A percentile compares a stretch with the other conserved stretches of the same genome.
Evolutionary conservation across 2,888 invertebrate species (phyloP).

Genomic region (Eugnorisma glareosa): DNA sequence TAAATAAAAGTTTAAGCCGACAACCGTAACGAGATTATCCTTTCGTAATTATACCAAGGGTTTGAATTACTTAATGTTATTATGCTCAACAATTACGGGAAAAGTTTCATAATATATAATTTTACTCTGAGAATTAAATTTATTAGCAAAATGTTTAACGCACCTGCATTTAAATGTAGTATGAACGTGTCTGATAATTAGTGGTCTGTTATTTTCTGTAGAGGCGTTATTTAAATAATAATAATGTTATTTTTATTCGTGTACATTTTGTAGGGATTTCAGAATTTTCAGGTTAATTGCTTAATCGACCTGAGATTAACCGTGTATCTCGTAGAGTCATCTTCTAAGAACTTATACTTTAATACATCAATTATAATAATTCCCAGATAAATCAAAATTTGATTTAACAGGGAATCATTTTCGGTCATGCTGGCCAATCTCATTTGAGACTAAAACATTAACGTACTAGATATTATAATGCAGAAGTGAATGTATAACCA

Average conservation of each 20-base stretch:
- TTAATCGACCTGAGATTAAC: not conserved
- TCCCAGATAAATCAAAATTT: too few species aligned
- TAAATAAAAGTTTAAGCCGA: constrained; percentile 59
- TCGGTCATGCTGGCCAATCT: not conserved
- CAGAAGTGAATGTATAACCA: not conserved
- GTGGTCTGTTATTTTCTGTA: constrained; percentile 14
- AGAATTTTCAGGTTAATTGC: not conserved
- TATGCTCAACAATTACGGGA: constrained; percentile 42
- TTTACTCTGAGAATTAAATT: constrained; percentile 48
- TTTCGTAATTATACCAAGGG: constrained; percentile 63
- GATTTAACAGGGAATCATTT: not conserved
- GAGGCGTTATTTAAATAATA: not conserved
- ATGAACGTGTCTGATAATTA: constrained; percentile 37
- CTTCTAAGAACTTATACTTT: not conserved
- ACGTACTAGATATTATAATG: not conserved
- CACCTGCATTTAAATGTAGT: constrained; percentile 57
- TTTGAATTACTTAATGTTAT: constrained; percentile 60
- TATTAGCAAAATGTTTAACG: constrained; percentile 47
- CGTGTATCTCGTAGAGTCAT: not conserved
- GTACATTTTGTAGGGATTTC: not conserved
- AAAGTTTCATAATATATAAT: constrained; percentile 51
- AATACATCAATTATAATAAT: not conserved
- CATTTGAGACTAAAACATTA: not conserved
- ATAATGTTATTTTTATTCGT: not conserved
- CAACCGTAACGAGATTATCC: constrained; percentile 63